Evolutionary conservation across 2,888 invertebrate species (phyloP).

Genomic region (Antitype chi): DNA sequence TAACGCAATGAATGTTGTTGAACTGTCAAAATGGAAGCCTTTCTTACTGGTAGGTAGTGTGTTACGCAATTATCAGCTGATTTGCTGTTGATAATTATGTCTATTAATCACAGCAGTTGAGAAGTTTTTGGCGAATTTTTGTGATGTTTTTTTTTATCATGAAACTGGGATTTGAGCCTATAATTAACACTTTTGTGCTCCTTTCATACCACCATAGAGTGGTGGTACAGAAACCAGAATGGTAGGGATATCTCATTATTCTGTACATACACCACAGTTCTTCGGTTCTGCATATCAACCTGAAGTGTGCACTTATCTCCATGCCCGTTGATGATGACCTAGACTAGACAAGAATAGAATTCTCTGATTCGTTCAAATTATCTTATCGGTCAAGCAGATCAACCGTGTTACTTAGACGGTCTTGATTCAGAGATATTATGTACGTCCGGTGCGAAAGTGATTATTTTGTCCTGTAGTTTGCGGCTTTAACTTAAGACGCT

Average conservation of each 20-base stretch:
- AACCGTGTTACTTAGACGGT: neutral
- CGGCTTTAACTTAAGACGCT: no score
- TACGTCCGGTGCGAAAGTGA: slow-evolving; percentile 9
- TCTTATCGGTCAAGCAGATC: slow-evolving; percentile 41
- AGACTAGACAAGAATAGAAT: neutral
- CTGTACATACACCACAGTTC: no score
- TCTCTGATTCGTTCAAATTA: slow-evolving; percentile 4
- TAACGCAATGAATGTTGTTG: no score
- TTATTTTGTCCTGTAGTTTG: neutral
- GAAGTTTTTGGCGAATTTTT: neutral
- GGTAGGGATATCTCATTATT: no score
- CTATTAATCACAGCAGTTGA: neutral
- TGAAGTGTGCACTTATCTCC: neutral
- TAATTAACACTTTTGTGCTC: neutral
- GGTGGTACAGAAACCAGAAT: no score
- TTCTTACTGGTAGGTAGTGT: neutral
- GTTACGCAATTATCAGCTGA: neutral
- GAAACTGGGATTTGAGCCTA: neutral
- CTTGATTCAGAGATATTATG: neutral
- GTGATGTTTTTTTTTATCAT: neutral
- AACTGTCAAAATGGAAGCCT: neutral
- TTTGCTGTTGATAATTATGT: neutral
- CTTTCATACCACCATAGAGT: neutral
- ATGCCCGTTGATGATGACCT: neutral
- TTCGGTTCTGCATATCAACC: neutral